Percentiles rank a stretch among this genome's conserved stretches.
Evolutionary conservation across 2,797 vertebrate species (phyloP).

Genomic region (Channallabes apus): DNA sequence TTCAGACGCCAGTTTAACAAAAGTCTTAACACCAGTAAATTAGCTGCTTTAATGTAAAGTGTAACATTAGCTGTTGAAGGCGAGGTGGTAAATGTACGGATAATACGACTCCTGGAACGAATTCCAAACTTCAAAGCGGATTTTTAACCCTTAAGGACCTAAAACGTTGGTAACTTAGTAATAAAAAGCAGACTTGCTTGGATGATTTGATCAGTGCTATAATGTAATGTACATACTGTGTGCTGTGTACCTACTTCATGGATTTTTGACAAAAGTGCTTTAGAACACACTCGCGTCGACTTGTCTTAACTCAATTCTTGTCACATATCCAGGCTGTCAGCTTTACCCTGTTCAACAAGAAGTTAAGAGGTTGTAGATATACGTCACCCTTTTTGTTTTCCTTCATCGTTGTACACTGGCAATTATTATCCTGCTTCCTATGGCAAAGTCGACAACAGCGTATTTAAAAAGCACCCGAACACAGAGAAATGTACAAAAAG

Average conservation of each 20-base stretch:
- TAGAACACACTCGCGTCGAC: neutral
- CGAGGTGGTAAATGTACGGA: neutral
- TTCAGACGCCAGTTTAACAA: neutral
- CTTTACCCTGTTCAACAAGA: neutral
- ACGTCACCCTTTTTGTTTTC: neutral
- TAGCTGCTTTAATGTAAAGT: conserved; percentile 2
- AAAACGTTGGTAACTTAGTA: neutral
- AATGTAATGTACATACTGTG: too few relatives aligned
- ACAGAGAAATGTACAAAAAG: neutral
- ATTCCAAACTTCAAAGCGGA: neutral
- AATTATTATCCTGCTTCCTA: neutral
- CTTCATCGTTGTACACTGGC: neutral
- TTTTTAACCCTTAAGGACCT: neutral
- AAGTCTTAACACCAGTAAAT: neutral
- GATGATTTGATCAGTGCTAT: neutral
- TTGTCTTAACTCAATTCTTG: neutral
- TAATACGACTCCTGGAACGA: neutral
- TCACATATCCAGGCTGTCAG: neutral
- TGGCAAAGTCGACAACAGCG: neutral
- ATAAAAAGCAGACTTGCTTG: neutral
- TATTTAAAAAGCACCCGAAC: neutral
- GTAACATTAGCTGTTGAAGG: neutral
- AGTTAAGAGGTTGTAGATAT: neutral
- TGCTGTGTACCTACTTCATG: neutral
- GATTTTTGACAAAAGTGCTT: neutral